phyloP scores from a whole-genome alignment of 2,888 invertebrate genomes.

The Drosophila pseudotalamancana region DNA sequence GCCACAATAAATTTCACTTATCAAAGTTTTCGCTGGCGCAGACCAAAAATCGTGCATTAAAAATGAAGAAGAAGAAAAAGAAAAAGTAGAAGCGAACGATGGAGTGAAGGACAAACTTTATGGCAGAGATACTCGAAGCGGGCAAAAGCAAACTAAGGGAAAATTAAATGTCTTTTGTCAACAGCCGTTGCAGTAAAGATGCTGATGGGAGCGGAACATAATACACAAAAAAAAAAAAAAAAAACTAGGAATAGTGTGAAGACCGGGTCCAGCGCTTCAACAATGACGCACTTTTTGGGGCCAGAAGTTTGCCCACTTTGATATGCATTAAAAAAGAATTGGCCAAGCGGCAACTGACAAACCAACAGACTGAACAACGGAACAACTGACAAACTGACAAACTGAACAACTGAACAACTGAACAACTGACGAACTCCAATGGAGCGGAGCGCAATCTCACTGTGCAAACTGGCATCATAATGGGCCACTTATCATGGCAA shows the following conservation, averaged over 20 bases:
- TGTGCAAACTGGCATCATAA: slow-evolving; percentile 80
- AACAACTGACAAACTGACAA: slow-evolving; percentile 19
- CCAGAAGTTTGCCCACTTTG: slow-evolving; percentile 70
- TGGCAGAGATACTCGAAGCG: slow-evolving; percentile 62
- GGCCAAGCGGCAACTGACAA: slow-evolving; percentile 25
- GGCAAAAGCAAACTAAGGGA: slow-evolving; percentile 65
- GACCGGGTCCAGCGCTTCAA: slow-evolving; percentile 20
- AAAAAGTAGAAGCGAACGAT: slow-evolving; percentile 19
- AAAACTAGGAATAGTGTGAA: slow-evolving; percentile 11
- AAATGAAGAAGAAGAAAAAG: slow-evolving; percentile 25
- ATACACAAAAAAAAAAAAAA: slow-evolving; percentile 18
- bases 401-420: slow-evolving; percentile 16
- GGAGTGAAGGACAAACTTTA: slow-evolving; percentile 60
- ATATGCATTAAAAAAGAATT: slow-evolving; percentile 72
- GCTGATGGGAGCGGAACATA: slow-evolving; percentile 39
- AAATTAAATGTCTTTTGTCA: slow-evolving; percentile 77
- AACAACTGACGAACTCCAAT: slow-evolving; percentile 56
- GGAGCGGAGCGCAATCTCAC: slow-evolving; percentile 74
- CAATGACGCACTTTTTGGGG: slow-evolving; percentile 72
- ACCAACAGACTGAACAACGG: slow-evolving; percentile 12
- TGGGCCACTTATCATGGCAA: slow-evolving; percentile 81
- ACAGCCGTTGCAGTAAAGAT: slow-evolving; percentile 61
- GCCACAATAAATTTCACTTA: slow-evolving; percentile 75
- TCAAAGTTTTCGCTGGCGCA: slow-evolving; percentile 66
- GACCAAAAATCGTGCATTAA: slow-evolving; percentile 51